phyloP scores from a whole-genome alignment of 2,113 vertebrate species.

The Pandion haliaetus region DNA sequence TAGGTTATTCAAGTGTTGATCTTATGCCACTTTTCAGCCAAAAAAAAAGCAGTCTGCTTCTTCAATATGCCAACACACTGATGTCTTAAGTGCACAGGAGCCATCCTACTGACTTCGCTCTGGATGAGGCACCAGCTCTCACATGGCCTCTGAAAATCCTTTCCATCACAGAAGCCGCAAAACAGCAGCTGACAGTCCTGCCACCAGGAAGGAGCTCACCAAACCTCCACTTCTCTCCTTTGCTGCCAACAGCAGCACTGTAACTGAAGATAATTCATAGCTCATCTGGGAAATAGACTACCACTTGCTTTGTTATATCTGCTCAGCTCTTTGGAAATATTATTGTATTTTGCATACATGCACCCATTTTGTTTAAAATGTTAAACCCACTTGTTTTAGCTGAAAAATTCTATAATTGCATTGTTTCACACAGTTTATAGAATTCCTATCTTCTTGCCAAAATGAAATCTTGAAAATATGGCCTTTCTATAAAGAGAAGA shows the following conservation, averaged over 20 bases:
- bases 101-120: not conserved
- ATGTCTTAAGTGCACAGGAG: not conserved
- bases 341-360: rapidly evolving
- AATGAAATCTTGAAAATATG: not conserved
- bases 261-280: not conserved
- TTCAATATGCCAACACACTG: not conserved
- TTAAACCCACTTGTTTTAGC: not conserved
- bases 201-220: not conserved
- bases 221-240: not conserved
- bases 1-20: not conserved
- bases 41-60: not conserved
- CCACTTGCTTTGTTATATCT: not conserved
- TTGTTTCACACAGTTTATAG: not conserved
- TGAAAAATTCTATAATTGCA: not conserved
- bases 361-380: not conserved
- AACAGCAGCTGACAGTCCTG: not conserved
- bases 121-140: not conserved
- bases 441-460: not conserved
- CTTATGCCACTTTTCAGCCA: not conserved
- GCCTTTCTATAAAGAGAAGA: not conserved
- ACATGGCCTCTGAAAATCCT: not conserved
- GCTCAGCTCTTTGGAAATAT: not conserved
- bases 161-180: not conserved
- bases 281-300: not conserved
- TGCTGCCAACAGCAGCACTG: not conserved